A percentile compares a stretch with the other conserved stretches of the same genome.
These are phyloP conservation scores for Helleia helle DNA, from an alignment of 2,888 invertebrate species.

Conservation along the genomic window DNA sequence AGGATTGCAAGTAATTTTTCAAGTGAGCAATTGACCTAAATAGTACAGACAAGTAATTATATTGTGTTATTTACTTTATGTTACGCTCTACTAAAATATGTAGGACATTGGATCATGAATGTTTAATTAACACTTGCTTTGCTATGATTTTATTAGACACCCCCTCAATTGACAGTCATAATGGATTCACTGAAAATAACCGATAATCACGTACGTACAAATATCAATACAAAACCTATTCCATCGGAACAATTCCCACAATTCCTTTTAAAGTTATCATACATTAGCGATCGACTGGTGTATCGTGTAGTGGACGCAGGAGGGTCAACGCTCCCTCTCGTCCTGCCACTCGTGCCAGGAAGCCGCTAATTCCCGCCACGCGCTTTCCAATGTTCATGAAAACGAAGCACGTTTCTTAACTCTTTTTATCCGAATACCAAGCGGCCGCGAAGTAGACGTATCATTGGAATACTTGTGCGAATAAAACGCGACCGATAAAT, in stretches of 20 bases:
- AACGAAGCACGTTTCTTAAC: constrained; percentile 25
- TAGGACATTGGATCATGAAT: no score
- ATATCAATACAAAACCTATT: no score
- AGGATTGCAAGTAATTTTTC: constrained; percentile 4
- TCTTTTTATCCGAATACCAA: constrained; percentile 17
- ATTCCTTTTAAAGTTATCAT: no score
- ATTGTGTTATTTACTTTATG: no score
- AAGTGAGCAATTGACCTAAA: constrained; percentile 3
- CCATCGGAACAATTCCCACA: no score
- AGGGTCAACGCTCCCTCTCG: constrained; percentile 54
- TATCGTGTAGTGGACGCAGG: constrained; percentile 18
- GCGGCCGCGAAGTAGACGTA: neutral
- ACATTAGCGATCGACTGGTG: constrained; percentile 18
- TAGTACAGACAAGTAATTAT: neutral
- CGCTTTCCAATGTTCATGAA: constrained; percentile 35
- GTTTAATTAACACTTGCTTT: no score
- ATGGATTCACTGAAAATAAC: no score
- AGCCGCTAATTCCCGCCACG: constrained; percentile 60
- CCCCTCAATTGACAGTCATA: no score
- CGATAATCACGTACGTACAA: no score
- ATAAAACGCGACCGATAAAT: neutral
- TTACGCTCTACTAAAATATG: no score
- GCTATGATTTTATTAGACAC: no score
- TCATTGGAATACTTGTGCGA: neutral
- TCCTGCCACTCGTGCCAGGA: constrained; percentile 65